Conservation (phyloP, 2,113 vertebrate species). For the Vimba vimba region DNA sequence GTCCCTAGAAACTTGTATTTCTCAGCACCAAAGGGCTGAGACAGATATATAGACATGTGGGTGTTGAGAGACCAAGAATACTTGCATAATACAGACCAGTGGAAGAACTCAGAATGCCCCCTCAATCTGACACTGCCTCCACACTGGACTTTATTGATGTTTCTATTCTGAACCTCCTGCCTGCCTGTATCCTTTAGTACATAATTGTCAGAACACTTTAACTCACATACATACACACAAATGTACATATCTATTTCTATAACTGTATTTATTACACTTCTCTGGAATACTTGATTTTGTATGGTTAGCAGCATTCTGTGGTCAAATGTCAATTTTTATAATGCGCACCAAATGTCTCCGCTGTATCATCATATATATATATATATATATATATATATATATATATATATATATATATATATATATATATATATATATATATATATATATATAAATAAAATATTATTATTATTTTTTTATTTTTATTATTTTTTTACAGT, state of each 20-base stretch:
- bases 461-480: too few relatives aligned
- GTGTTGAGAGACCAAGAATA: constrained; percentile 26
- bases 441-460: too few relatives aligned
- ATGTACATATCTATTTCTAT: background rate
- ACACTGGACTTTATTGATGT: background rate
- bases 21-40: constrained; percentile 54
- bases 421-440: too few relatives aligned
- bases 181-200: background rate
- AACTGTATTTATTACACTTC: background rate
- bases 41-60: constrained; percentile 56
- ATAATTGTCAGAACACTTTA: constrained; percentile 12
- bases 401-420: too few relatives aligned
- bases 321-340: background rate
- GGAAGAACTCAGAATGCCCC: background rate
- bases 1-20: constrained; percentile 57
- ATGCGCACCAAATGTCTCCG: too few relatives aligned
- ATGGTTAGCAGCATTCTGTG: background rate
- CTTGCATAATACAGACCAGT: constrained; percentile 3
- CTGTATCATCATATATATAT: too few relatives aligned
- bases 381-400: too few relatives aligned
- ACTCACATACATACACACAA: background rate
- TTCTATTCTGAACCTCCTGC: constrained; percentile 18
- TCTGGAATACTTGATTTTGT: background rate
- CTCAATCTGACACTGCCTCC: background rate
- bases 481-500: too few relatives aligned